Percentiles rank a stretch among this genome's conserved stretches.
These are phyloP conservation scores for Oscheius sp. DNA, from an alignment of 2,888 invertebrate genomes.

Conservation along the genomic window DNA sequence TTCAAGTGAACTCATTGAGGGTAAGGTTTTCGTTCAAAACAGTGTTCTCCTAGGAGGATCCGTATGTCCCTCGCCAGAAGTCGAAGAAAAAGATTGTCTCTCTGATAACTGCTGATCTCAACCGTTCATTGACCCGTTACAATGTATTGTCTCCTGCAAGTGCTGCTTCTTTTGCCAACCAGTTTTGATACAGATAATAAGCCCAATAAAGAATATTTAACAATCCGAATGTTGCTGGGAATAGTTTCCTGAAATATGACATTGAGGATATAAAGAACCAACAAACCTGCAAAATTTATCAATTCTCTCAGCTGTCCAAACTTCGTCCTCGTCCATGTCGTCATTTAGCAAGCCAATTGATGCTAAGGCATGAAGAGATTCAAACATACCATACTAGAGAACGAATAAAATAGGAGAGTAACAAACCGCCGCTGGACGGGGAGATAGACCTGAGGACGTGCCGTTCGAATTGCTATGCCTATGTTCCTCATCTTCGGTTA, in stretches of 20 bases:
- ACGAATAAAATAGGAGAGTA: too few species aligned
- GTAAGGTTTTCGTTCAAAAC: neutral
- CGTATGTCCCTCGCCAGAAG: neutral
- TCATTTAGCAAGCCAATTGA: conserved; percentile 43
- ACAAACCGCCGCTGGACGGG: too few species aligned
- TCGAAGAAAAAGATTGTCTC: neutral
- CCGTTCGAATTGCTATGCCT: conserved; percentile 19
- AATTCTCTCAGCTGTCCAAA: conserved; percentile 63
- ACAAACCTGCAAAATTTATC: conserved; percentile 57
- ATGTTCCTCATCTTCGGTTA: conserved; percentile 2
- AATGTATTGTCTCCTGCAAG: conserved; percentile 36
- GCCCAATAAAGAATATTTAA: conserved; percentile 65
- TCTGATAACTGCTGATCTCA: conserved; percentile 23
- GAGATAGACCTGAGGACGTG: neutral
- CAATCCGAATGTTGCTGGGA: conserved; percentile 59
- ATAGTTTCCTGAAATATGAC: conserved; percentile 56
- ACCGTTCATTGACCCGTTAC: conserved; percentile 16
- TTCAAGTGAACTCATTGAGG: neutral
- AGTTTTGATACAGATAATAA: conserved; percentile 61
- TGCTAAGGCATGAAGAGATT: conserved; percentile 51
- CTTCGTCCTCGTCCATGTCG: conserved; percentile 51
- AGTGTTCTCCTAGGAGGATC: neutral
- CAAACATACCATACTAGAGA: conserved; percentile 45
- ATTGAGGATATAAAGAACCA: neutral
- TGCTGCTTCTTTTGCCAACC: conserved; percentile 57